These are phyloP conservation scores for Tylochromis polylepis DNA, from an alignment of 2,113 vertebrate species.

Conservation along the genomic window DNA sequence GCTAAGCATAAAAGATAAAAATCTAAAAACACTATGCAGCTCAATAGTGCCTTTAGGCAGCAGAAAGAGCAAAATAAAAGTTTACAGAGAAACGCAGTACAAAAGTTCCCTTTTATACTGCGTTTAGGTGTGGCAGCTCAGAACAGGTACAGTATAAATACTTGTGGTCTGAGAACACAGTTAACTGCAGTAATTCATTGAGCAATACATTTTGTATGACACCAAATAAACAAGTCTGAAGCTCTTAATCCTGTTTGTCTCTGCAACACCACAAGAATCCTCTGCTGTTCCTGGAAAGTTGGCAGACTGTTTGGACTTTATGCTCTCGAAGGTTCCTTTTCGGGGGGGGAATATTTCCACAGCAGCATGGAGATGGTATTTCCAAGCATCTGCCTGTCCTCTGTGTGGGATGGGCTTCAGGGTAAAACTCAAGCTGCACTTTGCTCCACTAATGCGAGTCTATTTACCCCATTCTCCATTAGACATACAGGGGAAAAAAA, in stretches of 20 bases:
- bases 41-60: neutral
- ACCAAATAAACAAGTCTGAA: neutral
- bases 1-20: neutral
- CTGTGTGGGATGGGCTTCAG: neutral
- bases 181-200: neutral
- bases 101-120: neutral
- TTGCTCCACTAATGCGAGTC: neutral
- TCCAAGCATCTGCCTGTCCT: slow-evolving; percentile 6
- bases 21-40: neutral
- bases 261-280: neutral
- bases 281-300: slow-evolving; percentile 35
- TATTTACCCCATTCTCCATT: neutral
- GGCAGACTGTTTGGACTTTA: neutral
- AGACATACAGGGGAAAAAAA: neutral
- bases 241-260: neutral
- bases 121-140: neutral
- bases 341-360: slow-evolving; percentile 34
- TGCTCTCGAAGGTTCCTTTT: neutral
- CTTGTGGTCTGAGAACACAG: neutral
- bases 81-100: neutral
- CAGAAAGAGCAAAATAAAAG: neutral
- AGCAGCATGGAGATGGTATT: slow-evolving; percentile 1
- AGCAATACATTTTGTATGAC: neutral
- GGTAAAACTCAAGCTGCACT: slow-evolving; percentile 12
- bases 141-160: neutral